Base-by-base conservation (phyloP, 2,888 invertebrate species). In the Hipparchia sbordonii region DNA sequence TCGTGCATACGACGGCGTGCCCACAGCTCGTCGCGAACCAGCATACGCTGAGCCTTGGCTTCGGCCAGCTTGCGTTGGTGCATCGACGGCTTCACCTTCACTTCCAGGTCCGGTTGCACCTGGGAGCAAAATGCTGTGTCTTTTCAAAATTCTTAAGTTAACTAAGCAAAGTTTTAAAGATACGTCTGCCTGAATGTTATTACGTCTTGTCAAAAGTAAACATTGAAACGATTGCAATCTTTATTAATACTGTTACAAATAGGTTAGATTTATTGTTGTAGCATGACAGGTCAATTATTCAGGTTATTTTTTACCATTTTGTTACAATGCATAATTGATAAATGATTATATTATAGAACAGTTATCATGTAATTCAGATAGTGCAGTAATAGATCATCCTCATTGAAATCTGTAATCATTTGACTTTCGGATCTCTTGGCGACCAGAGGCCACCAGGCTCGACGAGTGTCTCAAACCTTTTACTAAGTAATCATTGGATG, bases 81-180 rank as follows among this genome's bases (percentile, higher is more conserved):
- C 79, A 98, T 95, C 62, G 98, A 98, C 12, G 98, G 98, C 90
- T 99, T 99, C 81, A 98, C 97, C 87, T 99, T 99, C 62, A 99
- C 99, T 69, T 98, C 97, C 80, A 99, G 94, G 89, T 98, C 98
- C 0, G 99, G 99, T 75, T 95, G 95, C 46, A 95, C 95, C 94
- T 94, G 82, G 12, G 4, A 6, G 33, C 51, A 12, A 12, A 2
- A 23, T 2, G 5, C 23, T 9, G 48, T 6, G 13, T 23, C 23
- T 23, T 23, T 23, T 23, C 23, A 23, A 23, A 23, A 23, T 23
- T 23, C 23, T 23, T 23, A 23, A 23, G 23, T 23, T 23, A 23
- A 23, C 23, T 23, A 23, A 23, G 23, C 23, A 23, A 23, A 23
- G 1, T 23, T 23, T 23, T 23, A 23, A 23, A 23, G 23, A 23